Percentiles rank a stretch among this genome's conserved stretches.
phyloP scores from a whole-genome alignment of 2,113 vertebrate genomes.

The Melanerpes formicivorus region DNA sequence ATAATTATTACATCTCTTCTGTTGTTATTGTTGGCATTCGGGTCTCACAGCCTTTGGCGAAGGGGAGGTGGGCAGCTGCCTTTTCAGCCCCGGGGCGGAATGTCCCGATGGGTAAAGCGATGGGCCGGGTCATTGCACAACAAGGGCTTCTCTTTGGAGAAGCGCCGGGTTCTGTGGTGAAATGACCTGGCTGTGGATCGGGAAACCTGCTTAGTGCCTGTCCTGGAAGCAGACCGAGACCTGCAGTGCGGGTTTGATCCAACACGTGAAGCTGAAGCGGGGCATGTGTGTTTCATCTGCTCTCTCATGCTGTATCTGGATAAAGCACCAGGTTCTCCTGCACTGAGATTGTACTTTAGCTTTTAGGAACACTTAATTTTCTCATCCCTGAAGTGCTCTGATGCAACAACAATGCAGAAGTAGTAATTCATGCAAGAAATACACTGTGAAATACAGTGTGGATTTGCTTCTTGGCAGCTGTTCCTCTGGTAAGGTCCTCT shows the following conservation, averaged over 20 bases:
- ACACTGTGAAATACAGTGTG: accelerated
- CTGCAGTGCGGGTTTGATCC: background rate
- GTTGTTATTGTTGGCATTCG: too few species aligned
- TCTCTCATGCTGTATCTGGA: accelerated
- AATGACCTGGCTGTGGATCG: too few species aligned
- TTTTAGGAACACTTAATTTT: background rate
- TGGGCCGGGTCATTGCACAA: accelerated
- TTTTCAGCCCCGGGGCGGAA: too few species aligned
- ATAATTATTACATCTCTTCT: too few species aligned
- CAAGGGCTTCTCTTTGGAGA: accelerated
- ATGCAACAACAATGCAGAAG: background rate
- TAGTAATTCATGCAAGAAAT: background rate
- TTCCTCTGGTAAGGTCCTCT: background rate
- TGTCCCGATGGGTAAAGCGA: accelerated
- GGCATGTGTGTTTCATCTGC: accelerated
- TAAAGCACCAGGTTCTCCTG: background rate
- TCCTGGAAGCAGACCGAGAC: background rate
- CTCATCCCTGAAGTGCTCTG: background rate
- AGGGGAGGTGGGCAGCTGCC: background rate
- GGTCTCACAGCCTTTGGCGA: background rate
- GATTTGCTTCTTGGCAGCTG: background rate
- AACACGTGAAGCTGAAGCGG: accelerated
- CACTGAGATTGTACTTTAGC: background rate
- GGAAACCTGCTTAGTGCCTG: background rate
- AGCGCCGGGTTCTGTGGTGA: accelerated